phyloP scores from a whole-genome alignment of 37 sponge, comb jelly and placozoan genomes.

The Geodia barretti region DNA sequence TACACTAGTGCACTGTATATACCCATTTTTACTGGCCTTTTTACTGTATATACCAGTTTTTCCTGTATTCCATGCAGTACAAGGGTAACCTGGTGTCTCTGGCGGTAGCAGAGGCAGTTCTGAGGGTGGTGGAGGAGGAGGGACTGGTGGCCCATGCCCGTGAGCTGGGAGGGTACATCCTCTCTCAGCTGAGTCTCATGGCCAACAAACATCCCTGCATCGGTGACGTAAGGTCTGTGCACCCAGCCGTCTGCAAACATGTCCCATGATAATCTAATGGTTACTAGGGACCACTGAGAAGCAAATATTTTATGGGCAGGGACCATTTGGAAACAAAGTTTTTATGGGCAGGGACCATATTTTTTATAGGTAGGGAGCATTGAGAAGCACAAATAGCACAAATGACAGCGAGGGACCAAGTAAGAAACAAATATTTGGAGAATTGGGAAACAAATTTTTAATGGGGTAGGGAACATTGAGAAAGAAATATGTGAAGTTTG shows the following conservation, averaged over 20 bases:
- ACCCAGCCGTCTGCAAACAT: too few relatives aligned
- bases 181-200: constrained; percentile 48
- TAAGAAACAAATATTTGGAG: too few relatives aligned
- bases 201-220: constrained; percentile 57
- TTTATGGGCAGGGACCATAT: not conserved
- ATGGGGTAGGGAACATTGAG: too few relatives aligned
- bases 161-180: constrained; percentile 67
- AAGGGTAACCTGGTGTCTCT: constrained; percentile 83
- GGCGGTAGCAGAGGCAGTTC: constrained; percentile 86
- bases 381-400: too few relatives aligned
- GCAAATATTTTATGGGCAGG: too few relatives aligned
- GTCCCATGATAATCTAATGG: too few relatives aligned
- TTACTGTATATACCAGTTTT: too few relatives aligned
- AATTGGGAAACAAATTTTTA: too few relatives aligned
- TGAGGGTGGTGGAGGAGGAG: constrained; percentile 79
- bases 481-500: not conserved
- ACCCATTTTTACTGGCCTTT: too few relatives aligned
- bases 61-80: too few relatives aligned
- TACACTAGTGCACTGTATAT: too few relatives aligned
- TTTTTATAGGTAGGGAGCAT: not conserved
- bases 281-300: not conserved
- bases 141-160: constrained; percentile 72
- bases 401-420: too few relatives aligned
- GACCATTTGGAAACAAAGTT: constrained; percentile 12
- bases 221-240: constrained; percentile 86